A percentile compares a stretch with the other conserved stretches of the same genome.
Evolutionary conservation across 2,113 vertebrate genomes (phyloP).

Genomic region (Chaenocephalus aceratus): DNA sequence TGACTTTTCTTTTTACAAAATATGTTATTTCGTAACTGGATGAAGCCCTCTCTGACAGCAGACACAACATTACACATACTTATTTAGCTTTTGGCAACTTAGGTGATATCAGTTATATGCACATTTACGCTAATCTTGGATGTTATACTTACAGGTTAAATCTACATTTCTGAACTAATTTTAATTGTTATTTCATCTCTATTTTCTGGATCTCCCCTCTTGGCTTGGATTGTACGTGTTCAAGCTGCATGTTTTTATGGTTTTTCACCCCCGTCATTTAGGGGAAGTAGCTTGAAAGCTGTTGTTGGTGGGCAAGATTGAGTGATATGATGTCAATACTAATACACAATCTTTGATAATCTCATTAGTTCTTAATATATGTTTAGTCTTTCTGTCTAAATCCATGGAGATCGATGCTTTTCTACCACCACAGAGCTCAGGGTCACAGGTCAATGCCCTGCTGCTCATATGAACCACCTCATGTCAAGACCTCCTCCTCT

Average conservation of each 20-base stretch:
- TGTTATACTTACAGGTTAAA: not conserved
- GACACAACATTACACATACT: not conserved
- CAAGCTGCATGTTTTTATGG: not conserved
- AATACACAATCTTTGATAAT: not conserved
- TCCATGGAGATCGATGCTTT: no score
- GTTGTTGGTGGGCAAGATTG: not conserved
- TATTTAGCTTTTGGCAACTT: not conserved
- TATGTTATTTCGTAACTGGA: not conserved
- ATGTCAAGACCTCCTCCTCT: not conserved
- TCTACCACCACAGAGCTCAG: not conserved
- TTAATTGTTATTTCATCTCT: not conserved
- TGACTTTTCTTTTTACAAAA: not conserved
- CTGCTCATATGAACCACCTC: not conserved
- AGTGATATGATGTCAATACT: no score
- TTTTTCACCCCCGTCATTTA: not conserved
- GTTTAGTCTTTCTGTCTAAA: not conserved
- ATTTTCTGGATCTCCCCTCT: not conserved
- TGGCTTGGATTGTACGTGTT: not conserved
- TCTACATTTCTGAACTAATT: not conserved
- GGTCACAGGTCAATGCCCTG: not conserved
- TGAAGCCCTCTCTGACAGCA: not conserved
- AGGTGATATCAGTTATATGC: no score
- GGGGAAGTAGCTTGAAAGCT: conserved; percentile 28
- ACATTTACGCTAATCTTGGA: not conserved
- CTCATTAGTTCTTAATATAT: not conserved